Evolutionary conservation across 2,797 vertebrate species (phyloP).

Genomic region (Hybognathus amarus): DNA sequence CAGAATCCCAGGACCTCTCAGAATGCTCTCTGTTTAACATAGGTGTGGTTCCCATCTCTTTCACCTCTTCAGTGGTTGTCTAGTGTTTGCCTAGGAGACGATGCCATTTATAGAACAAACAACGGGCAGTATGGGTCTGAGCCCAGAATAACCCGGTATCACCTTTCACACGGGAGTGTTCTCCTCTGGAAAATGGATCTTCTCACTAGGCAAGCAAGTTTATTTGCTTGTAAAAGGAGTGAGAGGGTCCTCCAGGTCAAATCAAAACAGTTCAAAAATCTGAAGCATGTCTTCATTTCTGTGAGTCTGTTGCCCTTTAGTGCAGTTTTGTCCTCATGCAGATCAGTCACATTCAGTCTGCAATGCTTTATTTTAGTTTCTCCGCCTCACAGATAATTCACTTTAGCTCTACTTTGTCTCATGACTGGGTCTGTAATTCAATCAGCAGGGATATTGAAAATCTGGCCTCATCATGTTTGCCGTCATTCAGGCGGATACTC

Average conservation of each 20-base stretch:
- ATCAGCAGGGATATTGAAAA: constrained; percentile 13
- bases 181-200: not conserved
- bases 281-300: not conserved
- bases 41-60: constrained; percentile 53
- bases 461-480: constrained; percentile 1
- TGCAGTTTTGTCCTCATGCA: not conserved
- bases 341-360: not conserved
- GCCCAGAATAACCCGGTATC: constrained; percentile 51
- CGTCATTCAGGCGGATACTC: constrained; percentile 27
- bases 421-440: constrained; percentile 30
- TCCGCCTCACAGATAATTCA: constrained; percentile 3
- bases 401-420: not conserved
- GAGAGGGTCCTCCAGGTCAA: not conserved
- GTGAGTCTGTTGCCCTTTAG: not conserved
- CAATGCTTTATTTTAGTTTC: not conserved
- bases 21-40: constrained; percentile 35
- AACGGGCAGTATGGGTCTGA: constrained; percentile 8
- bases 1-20: constrained; percentile 39
- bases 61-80: constrained; percentile 35
- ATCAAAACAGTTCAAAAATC: not conserved
- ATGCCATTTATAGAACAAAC: constrained; percentile 56
- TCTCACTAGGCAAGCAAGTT: not conserved
- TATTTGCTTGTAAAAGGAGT: not conserved
- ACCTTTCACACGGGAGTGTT: constrained; percentile 28
- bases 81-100: constrained; percentile 35